Evolutionary conservation across 2,113 vertebrate species (phyloP), one percentile per base, ranked within the genome.

Genomic region (Raja brachyura): DNA sequence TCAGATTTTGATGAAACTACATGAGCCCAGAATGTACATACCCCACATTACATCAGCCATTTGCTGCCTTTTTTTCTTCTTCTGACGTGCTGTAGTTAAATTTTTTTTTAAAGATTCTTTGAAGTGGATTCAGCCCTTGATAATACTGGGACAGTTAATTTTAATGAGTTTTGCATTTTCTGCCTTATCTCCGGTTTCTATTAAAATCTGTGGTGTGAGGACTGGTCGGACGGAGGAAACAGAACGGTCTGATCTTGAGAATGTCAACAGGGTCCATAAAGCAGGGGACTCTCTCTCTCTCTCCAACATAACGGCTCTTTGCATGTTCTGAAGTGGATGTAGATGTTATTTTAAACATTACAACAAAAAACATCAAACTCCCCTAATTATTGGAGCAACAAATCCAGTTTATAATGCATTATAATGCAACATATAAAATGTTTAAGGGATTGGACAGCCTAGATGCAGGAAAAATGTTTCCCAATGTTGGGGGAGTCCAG

Each of bases 141-240:
- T 92, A 92, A 92, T 92, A 92, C 90, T 92, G 28, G 90, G 33
- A 25, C 68, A 54, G 90, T 68, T 92, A 92, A 74, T 92, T 92
- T 92, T 92, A 92, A 92, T 74, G 68, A 92, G 90, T 92, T 92
- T 48, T 48, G 68, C 66, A 54, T 92, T 73, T 74, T 39, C 18
- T 10, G 31, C 33, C 70, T 68, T 54, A 54, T 54, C 4, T 92
- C 68, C 20, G 68, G 90, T 28, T 13, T 54, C 33, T 13, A 54
- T 70, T 54, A 13, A 92, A 92, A 92, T 25, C 20, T 70, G 90
- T 39, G 73, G 20, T 22, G 13, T 16, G 56, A 88, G 20, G 20
- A 54, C 68, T 74, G 68, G 4, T 22, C 25, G 4, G 7, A 39
- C 73, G 28, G 22, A 22, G 70, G 54, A 92, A 92, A 28, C 83